phyloP scores from a whole-genome alignment of 1,140 invertebrate genomes.

The Hylaeus volcanicus region DNA sequence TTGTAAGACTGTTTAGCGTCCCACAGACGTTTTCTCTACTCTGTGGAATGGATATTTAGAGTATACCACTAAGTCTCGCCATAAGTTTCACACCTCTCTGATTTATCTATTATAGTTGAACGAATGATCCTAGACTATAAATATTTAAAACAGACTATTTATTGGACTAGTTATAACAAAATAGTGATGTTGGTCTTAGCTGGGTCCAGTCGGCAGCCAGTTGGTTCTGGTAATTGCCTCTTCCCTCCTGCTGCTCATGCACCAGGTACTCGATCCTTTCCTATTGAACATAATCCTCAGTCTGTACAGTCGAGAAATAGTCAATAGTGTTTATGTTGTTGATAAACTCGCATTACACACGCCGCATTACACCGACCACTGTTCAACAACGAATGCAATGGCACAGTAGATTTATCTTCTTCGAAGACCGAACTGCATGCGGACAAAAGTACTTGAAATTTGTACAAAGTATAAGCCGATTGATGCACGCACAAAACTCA shows the following conservation, averaged over 20 bases:
- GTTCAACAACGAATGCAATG: slow-evolving; percentile 18
- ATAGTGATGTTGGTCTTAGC: slow-evolving; percentile 75
- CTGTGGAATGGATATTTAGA: slow-evolving; percentile 27
- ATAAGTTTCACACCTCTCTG: slow-evolving; percentile 23
- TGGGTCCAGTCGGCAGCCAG: slow-evolving; percentile 76
- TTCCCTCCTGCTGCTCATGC: slow-evolving; percentile 76
- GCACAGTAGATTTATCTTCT: slow-evolving; percentile 46
- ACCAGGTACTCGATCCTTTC: slow-evolving; percentile 75
- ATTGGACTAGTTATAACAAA: slow-evolving; percentile 66
- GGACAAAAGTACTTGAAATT: slow-evolving; percentile 15
- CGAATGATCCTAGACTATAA: slow-evolving; percentile 27
- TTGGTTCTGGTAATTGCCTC: slow-evolving; percentile 75
- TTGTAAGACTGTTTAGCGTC: slow-evolving; percentile 48
- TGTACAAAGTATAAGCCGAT: slow-evolving; percentile 22
- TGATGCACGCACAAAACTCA: slow-evolving; percentile 35
- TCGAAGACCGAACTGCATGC: slow-evolving; percentile 44
- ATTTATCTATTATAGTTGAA: slow-evolving; percentile 9
- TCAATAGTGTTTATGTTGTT: slow-evolving; percentile 38
- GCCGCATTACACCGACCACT: slow-evolving; percentile 14
- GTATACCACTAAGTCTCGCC: slow-evolving; percentile 23
- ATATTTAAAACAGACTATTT: slow-evolving; percentile 23
- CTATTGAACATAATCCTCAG: slow-evolving; percentile 53
- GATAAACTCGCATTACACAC: not conserved
- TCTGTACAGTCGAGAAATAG: slow-evolving; percentile 45
- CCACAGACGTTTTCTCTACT: not conserved